phyloP scores from a whole-genome alignment of 2,888 invertebrate genomes.

The Spilarctia lutea region DNA sequence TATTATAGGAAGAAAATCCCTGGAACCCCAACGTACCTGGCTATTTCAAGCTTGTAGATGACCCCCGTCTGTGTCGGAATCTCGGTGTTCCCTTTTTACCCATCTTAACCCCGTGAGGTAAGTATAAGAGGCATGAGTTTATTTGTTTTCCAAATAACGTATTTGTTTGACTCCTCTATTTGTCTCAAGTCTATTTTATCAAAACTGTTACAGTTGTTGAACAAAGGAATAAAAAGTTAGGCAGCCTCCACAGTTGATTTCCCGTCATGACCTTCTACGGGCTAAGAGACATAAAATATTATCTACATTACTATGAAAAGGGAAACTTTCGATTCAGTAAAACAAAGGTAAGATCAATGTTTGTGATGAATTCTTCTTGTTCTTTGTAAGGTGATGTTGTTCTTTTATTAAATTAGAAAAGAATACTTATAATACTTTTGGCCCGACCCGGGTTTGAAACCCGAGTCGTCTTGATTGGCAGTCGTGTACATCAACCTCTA shows the following conservation, averaged over 20 bases:
- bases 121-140: not conserved
- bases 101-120: not conserved
- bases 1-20: too few species aligned
- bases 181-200: slow-evolving; percentile 36
- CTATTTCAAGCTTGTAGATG: too few species aligned
- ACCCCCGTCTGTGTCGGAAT: too few species aligned
- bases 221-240: slow-evolving; percentile 64
- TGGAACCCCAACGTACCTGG: too few species aligned
- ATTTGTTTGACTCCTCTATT: slow-evolving; percentile 34
- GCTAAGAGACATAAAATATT: slow-evolving; percentile 38
- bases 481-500: too few species aligned
- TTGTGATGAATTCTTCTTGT: slow-evolving; percentile 9
- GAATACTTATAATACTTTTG: too few species aligned
- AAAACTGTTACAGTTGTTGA: slow-evolving; percentile 66
- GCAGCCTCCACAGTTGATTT: slow-evolving; percentile 59
- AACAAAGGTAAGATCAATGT: slow-evolving; percentile 24
- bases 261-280: slow-evolving; percentile 52
- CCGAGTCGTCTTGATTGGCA: too few species aligned
- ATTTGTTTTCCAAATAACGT: not conserved
- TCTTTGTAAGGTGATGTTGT: slow-evolving; percentile 32
- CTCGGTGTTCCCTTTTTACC: too few species aligned
- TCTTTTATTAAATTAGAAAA: slow-evolving; percentile 32
- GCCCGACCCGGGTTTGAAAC: too few species aligned
- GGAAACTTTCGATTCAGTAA: slow-evolving; percentile 25
- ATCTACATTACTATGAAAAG: slow-evolving; percentile 31